Conservation (phyloP, 2,113 vertebrate genomes). For the Daphoenositta chrysoptera region DNA sequence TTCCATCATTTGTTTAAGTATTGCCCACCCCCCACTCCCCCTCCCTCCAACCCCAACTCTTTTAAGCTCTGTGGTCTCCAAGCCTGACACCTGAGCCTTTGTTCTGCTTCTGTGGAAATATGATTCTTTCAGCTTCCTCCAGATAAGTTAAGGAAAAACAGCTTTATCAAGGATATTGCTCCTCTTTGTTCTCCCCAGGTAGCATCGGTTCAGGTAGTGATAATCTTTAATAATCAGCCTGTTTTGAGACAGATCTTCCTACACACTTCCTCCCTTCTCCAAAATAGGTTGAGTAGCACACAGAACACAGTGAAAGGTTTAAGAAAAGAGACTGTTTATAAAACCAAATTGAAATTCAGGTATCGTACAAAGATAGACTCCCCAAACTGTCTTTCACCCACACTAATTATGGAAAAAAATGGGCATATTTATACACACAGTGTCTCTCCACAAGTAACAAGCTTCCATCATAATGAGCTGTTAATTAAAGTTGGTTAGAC, state of each 20-base stretch:
- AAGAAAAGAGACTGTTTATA: neutral
- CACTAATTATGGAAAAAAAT: neutral
- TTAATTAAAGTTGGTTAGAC: neutral
- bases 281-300: neutral
- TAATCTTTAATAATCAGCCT: neutral
- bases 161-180: neutral
- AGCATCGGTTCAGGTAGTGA: neutral
- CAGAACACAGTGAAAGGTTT: neutral
- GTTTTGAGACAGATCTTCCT: neutral
- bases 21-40: rapidly evolving
- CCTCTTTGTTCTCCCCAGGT: neutral
- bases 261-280: neutral
- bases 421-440: neutral
- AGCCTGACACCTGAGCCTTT: neutral
- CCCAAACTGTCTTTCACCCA: neutral
- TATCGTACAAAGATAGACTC: neutral
- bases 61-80: neutral
- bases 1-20: neutral
- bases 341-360: neutral
- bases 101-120: neutral
- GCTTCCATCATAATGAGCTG: neutral
- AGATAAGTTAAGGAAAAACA: neutral
- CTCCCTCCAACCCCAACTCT: neutral
- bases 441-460: neutral
- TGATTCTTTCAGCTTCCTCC: neutral